phyloP scores from a whole-genome alignment of 2,797 vertebrate genomes.

The Acanthurus tractus region DNA sequence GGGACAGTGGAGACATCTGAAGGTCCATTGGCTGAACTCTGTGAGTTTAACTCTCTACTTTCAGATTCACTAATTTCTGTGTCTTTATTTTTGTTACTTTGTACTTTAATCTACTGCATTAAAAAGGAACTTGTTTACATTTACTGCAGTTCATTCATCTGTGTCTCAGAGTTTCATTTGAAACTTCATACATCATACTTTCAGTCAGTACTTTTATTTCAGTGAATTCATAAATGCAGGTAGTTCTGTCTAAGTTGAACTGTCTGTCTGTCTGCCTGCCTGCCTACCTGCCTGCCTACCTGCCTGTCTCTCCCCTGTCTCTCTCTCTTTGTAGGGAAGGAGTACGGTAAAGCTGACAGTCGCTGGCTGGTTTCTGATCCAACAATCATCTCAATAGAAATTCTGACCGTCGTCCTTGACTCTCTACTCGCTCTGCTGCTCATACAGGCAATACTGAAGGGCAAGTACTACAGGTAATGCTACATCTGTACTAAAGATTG shows the following conservation, averaged over 20 bases:
- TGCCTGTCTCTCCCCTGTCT: not conserved
- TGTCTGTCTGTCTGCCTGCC: not conserved
- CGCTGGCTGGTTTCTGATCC: constrained; percentile 85
- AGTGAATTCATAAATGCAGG: not conserved
- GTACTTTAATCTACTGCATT: not conserved
- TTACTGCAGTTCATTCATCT: not conserved
- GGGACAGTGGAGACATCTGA: constrained; percentile 87
- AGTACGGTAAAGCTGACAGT: constrained; percentile 88
- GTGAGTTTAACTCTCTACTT: constrained; percentile 77
- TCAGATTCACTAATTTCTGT: not conserved
- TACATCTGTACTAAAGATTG: not conserved
- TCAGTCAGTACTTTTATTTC: not conserved
- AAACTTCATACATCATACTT: not conserved
- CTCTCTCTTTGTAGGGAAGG: constrained; percentile 81
- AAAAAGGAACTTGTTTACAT: not conserved
- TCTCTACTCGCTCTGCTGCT: constrained; percentile 79
- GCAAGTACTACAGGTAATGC: constrained; percentile 83
- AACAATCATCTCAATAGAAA: constrained; percentile 83
- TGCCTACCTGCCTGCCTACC: not conserved
- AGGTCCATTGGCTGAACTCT: constrained; percentile 85
- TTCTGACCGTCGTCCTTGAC: constrained; percentile 80
- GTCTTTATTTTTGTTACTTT: not conserved
- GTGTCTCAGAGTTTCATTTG: not conserved
- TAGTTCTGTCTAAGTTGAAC: not conserved
- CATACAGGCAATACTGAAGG: constrained; percentile 79